Evolutionary conservation across 92 coral and sea anemone genomes (phyloP), one percentile per base, ranked within the genome.

Genomic region (Phenganax marumi): DNA sequence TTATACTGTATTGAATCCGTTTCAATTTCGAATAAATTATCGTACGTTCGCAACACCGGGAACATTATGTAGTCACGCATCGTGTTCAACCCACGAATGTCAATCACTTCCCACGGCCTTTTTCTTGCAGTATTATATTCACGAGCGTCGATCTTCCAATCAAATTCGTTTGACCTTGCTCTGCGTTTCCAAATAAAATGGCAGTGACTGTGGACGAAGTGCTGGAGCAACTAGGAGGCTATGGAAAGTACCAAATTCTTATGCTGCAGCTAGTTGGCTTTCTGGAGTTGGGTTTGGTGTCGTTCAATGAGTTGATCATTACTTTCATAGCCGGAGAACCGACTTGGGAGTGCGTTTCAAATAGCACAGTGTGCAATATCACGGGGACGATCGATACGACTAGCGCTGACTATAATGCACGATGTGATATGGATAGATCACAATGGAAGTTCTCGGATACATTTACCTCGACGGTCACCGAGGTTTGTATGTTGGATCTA

Each of bases 381-480:
- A 55, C 76, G 0, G 87, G 87, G 56, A 21, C 55, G 53, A 55
- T 84, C 51, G 52, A 21, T 3, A 23, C 70, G 10, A 33, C 14
- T 0, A 72, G 80, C 70, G 79, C 83, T 3, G 81, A 58, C 25
- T 91, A 91, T 85, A 17, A 66, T 16, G 60, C 61, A 61, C 63
- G 97, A 60, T 93, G 97, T 69, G 46, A 81, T 17, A 73, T 86
- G 43, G 70, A 88, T 21, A 79, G 96, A 60, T 58, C 87, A 47
- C 90, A 93, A 12, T 93, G 97, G 97, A 84, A 89, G 47, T 93
- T 87, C 50, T 71, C 87, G 17, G 63, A 77, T 21, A 88, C 85
- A 16, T 91, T 85, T 77, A 93, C 95, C 17, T 93, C 97, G 5
- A 68, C 86, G 58, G 89, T 93, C 14, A 91, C 97, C 25, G 87